These are phyloP conservation scores for Isoperla grammatica DNA, from an alignment of 2,888 invertebrate species.

Conservation along the genomic window DNA sequence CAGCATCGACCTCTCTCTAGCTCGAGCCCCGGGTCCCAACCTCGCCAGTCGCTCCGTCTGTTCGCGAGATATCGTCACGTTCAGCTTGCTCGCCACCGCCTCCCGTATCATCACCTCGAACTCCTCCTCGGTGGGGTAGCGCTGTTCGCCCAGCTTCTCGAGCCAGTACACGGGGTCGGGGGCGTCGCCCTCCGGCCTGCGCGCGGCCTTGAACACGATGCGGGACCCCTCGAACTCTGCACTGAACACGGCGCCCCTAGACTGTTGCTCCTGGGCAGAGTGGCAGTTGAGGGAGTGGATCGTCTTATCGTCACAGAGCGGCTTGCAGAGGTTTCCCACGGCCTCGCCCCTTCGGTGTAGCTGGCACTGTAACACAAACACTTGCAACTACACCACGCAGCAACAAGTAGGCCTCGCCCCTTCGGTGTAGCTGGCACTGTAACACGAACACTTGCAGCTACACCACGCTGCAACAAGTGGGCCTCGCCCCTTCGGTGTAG, in stretches of 20 bases:
- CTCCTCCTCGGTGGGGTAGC: slow-evolving; percentile 50
- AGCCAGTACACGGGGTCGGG: slow-evolving; percentile 45
- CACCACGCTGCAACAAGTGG: too few species aligned
- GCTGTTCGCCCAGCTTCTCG: slow-evolving; percentile 44
- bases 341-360: slow-evolving; percentile 50
- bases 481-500: too few species aligned
- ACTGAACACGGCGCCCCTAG: slow-evolving; percentile 55
- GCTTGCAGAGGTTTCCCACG: slow-evolving; percentile 57
- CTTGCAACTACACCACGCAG: too few species aligned
- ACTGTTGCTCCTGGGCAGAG: slow-evolving; percentile 52
- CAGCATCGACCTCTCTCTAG: slow-evolving; percentile 20
- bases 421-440: not conserved
- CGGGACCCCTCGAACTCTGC: slow-evolving; percentile 53
- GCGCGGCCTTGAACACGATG: slow-evolving; percentile 53
- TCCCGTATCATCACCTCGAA: slow-evolving; percentile 50
- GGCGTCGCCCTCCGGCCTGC: slow-evolving; percentile 41
- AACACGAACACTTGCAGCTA: not conserved
- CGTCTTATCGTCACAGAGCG: slow-evolving; percentile 52
- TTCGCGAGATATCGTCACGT: slow-evolving; percentile 48
- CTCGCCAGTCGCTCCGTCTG: slow-evolving; percentile 48
- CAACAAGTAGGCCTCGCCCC: not conserved
- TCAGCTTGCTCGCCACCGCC: slow-evolving; percentile 49
- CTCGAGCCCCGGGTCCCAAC: slow-evolving; percentile 41
- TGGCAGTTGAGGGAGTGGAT: slow-evolving; percentile 55
- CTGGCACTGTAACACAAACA: slow-evolving; percentile 51